These are phyloP conservation scores for Apantesis nais DNA, from an alignment of 2,888 invertebrate genomes.

Conservation along the genomic window DNA sequence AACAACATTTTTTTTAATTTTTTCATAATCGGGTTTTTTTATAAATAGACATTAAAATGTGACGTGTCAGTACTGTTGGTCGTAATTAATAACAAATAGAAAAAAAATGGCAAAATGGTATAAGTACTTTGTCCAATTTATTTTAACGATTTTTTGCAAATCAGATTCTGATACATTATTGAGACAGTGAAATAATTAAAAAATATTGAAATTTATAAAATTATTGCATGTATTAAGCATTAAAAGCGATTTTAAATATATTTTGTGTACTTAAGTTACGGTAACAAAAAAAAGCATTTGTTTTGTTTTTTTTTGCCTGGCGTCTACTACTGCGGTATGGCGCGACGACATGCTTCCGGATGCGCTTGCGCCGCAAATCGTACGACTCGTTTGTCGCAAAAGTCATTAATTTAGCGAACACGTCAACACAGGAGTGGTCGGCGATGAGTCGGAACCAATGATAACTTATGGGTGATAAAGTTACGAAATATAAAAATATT, in stretches of 20 bases:
- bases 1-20: too few relatives aligned
- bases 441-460: slow-evolving; percentile 63
- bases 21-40: too few relatives aligned
- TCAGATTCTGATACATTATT: too few relatives aligned
- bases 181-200: too few relatives aligned
- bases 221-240: too few relatives aligned
- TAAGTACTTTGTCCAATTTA: too few relatives aligned
- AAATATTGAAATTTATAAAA: too few relatives aligned
- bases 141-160: too few relatives aligned
- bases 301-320: slow-evolving; percentile 17
- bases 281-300: slow-evolving; percentile 3
- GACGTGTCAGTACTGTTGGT: too few relatives aligned
- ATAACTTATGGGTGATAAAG: slow-evolving; percentile 53
- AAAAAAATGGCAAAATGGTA: too few relatives aligned
- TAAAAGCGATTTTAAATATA: background rate
- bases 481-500: slow-evolving; percentile 15
- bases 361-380: slow-evolving; percentile 61
- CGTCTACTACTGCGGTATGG: slow-evolving; percentile 29
- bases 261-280: background rate
- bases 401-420: slow-evolving; percentile 69
- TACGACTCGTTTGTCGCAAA: slow-evolving; percentile 64
- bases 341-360: slow-evolving; percentile 61
- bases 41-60: too few relatives aligned
- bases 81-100: too few relatives aligned
- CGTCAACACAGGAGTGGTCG: slow-evolving; percentile 70